A percentile compares a stretch with the other conserved stretches of the same genome.
Evolutionary conservation across 1,140 invertebrate species (phyloP).

Genomic region (Brachionus manjavacas): DNA sequence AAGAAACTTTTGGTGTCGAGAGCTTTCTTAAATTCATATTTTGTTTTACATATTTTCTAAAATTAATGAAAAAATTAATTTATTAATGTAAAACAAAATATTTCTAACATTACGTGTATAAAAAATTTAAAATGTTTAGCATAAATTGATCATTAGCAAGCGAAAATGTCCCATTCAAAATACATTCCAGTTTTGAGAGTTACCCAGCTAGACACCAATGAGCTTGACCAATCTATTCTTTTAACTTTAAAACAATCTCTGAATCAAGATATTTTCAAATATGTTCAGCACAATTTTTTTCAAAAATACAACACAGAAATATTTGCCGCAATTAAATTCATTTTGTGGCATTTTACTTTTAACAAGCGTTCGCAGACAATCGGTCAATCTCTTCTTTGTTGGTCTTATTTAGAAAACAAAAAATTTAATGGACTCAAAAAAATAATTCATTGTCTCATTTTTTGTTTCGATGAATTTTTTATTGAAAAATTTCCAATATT

Average conservation of each 20-base stretch:
- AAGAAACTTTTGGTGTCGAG: background rate
- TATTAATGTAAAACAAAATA: too few relatives aligned
- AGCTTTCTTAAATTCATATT: background rate
- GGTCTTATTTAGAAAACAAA: background rate
- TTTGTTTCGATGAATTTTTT: conserved; percentile 31
- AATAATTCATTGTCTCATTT: conserved; percentile 12
- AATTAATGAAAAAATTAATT: too few relatives aligned
- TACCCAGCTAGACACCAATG: conserved; percentile 3
- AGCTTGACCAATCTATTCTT: conserved; percentile 7
- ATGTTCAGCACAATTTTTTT: background rate
- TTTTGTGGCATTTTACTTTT: conserved; percentile 22
- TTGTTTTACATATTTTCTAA: background rate
- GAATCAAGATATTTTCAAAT: conserved; percentile 21
- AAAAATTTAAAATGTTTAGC: background rate
- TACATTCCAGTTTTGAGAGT: conserved; percentile 23
- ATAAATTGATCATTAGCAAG: background rate
- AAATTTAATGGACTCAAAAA: background rate
- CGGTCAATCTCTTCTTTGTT: conserved; percentile 13
- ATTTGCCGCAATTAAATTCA: background rate
- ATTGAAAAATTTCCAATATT: background rate
- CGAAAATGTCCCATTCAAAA: background rate
- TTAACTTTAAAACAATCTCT: background rate
- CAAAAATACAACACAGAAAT: conserved; percentile 26
- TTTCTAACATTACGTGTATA: background rate
- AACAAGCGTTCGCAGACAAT: background rate